phyloP scores from a whole-genome alignment of 2,888 invertebrate species.

The Coecobrya sp. region DNA sequence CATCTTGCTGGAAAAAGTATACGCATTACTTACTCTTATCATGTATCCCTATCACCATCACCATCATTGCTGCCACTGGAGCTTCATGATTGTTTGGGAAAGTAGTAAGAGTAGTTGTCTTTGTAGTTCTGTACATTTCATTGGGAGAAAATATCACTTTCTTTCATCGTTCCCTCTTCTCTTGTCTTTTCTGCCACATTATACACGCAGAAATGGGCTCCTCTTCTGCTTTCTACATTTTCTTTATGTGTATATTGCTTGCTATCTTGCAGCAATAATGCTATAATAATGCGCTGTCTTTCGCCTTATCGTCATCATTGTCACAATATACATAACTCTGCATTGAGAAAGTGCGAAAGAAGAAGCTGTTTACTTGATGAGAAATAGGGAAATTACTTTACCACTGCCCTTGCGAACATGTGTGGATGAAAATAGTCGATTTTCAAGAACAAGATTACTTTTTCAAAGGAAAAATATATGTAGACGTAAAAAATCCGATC shows the following conservation, averaged over 20 bases:
- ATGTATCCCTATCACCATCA: conserved; percentile 57
- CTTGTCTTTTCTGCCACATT: not conserved
- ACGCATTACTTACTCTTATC: conserved; percentile 31
- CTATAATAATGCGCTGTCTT: conserved; percentile 37
- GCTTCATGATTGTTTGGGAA: not conserved
- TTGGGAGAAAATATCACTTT: conserved; percentile 35
- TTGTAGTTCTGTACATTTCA: conserved; percentile 45
- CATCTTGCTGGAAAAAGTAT: conserved; percentile 31
- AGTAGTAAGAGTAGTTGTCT: not conserved
- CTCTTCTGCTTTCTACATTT: not conserved
- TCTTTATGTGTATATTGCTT: not conserved
- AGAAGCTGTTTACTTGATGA: conserved; percentile 30
- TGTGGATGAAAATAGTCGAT: not conserved
- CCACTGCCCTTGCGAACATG: not conserved
- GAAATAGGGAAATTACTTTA: conserved; percentile 8
- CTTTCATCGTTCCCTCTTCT: not conserved
- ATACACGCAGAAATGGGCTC: conserved; percentile 1
- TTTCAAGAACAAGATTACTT: not conserved
- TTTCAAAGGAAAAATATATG: not conserved
- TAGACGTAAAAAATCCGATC: too few relatives aligned
- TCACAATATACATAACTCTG: conserved; percentile 19
- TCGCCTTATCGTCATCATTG: conserved; percentile 25
- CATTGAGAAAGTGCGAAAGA: not conserved
- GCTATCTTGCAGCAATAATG: conserved; percentile 8
- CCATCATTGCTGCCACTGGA: conserved; percentile 46